phyloP scores from a whole-genome alignment of 2,888 invertebrate species.

The Thyatira batis region DNA sequence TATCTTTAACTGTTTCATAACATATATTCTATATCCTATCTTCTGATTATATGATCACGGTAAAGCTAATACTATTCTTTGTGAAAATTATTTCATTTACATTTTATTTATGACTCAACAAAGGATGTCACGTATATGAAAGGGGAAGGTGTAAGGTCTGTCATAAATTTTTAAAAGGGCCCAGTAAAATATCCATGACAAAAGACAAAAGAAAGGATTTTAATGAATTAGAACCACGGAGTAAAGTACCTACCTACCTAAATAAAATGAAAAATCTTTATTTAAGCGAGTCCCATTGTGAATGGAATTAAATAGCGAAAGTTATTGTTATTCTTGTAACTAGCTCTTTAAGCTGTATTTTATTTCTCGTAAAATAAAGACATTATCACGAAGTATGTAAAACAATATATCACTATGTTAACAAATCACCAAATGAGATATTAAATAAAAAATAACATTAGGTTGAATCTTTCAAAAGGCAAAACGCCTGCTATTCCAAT shows the following conservation, averaged over 20 bases:
- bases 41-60: neutral
- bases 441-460: no score
- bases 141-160: constrained; percentile 30
- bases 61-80: neutral
- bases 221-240: constrained; percentile 27
- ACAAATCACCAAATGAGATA: neutral
- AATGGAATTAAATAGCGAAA: constrained; percentile 4
- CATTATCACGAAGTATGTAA: no score
- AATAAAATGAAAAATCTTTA: constrained; percentile 22
- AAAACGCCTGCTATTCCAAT: no score
- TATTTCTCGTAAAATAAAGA: no score
- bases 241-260: no score
- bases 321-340: neutral
- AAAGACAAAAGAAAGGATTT: constrained; percentile 33
- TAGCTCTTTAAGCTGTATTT: neutral
- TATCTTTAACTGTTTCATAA: no score
- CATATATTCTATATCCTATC: no score
- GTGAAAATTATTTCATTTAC: constrained; percentile 23
- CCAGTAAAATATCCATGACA: constrained; percentile 25
- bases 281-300: constrained; percentile 9
- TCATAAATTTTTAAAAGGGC: constrained; percentile 35
- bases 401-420: no score
- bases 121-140: constrained; percentile 30
- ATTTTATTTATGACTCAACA: constrained; percentile 31
- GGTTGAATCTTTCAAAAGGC: no score